Evolutionary conservation across 2,888 invertebrate genomes (phyloP).

Genomic region (Pharmacophagus antenor): DNA sequence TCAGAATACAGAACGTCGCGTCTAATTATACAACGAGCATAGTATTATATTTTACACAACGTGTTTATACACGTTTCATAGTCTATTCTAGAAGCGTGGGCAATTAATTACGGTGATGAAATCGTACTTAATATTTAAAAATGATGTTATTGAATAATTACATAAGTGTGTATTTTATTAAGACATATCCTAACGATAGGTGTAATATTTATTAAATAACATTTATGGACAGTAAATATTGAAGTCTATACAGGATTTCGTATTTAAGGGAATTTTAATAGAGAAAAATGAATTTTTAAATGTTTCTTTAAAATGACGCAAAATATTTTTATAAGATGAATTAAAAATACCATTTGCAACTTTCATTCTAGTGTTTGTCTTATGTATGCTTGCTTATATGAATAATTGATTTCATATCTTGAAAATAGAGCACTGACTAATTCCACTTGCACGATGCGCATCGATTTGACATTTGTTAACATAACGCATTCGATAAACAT

Average conservation of each 20-base stretch:
- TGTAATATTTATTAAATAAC: too few species aligned
- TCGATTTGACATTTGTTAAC: neutral
- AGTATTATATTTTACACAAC: neutral
- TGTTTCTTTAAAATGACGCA: too few species aligned
- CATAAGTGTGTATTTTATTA: too few species aligned
- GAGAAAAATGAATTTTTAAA: too few species aligned
- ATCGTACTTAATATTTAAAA: neutral
- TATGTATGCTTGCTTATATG: neutral
- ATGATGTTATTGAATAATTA: neutral
- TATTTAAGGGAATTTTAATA: too few species aligned
- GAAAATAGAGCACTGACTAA: neutral
- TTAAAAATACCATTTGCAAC: too few species aligned
- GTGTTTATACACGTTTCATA: neutral
- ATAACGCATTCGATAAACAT: neutral
- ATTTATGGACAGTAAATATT: too few species aligned
- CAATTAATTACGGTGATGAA: neutral
- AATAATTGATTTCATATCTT: neutral
- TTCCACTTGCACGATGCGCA: neutral
- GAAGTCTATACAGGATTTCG: too few species aligned
- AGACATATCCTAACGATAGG: too few species aligned
- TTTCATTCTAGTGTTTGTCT: neutral
- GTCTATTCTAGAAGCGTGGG: neutral
- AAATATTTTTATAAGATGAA: too few species aligned
- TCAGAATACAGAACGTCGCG: slow-evolving; percentile 69
- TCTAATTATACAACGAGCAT: slow-evolving; percentile 62